phyloP scores from a whole-genome alignment of 2,888 invertebrate genomes.

The Bimastos eiseni region DNA sequence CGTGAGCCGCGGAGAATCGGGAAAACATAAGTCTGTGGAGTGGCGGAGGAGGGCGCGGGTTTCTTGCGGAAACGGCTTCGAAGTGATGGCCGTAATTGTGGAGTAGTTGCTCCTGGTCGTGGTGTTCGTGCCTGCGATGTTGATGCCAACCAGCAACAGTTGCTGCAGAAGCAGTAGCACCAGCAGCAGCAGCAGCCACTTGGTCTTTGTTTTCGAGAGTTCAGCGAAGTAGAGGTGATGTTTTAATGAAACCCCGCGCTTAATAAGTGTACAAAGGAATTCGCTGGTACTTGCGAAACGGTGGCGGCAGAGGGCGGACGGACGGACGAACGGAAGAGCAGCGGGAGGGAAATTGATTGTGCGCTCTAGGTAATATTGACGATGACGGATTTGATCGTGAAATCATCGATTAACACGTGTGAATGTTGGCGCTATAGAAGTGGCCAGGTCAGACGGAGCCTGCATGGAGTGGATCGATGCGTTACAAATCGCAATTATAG shows the following conservation, averaged over 20 bases:
- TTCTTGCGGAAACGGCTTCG: conserved; percentile 6
- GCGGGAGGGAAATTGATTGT: not conserved
- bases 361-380: not conserved
- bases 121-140: not conserved
- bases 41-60: not conserved
- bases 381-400: not conserved
- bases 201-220: not conserved
- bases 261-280: conserved; percentile 13
- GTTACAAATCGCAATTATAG: not conserved
- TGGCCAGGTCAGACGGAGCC: not conserved
- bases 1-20: not conserved
- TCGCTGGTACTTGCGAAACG: conserved; percentile 2
- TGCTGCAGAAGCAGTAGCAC: not conserved
- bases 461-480: not conserved
- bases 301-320: not conserved
- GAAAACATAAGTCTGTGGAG: not conserved
- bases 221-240: conserved; percentile 9
- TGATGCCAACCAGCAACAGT: conserved; percentile 13
- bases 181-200: not conserved
- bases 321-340: not conserved
- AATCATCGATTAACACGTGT: not conserved
- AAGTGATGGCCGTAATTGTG: not conserved
- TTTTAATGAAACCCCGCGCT: conserved; percentile 5
- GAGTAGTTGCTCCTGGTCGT: not conserved
- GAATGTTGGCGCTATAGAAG: not conserved